Evolutionary conservation across 2,113 vertebrate species (phyloP), one percentile per base, ranked within the genome.

Genomic region (Tichodroma muraria): DNA sequence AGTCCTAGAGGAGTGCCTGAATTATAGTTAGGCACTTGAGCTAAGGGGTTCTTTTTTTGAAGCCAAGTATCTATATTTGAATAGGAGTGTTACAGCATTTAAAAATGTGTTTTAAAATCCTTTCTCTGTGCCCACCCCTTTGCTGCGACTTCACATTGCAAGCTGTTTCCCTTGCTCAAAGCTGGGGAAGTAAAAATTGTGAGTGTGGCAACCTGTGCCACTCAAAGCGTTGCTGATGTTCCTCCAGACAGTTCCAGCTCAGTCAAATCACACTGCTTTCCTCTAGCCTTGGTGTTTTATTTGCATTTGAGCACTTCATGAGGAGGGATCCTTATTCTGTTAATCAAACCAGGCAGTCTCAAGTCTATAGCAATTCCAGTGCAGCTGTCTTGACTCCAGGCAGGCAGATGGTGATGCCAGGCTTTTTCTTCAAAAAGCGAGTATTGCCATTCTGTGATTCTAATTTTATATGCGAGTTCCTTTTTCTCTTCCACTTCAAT

Each of bases 181-280:
- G 30, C 31, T 57, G 54, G 21, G 30, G 18, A 93, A 65, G 45
- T 30, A 68, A 60, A 72, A 77, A 60, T 53, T 20, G 22, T 3
- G 12, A 83, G 15, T 18, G 31, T 33, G 61, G 45, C 45, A 80
- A 15, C 31, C 30, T 68, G n/a, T 73, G 30, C 37, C 2, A 0
- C 22, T 75, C 63, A 6, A 31, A 71, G 20, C 0, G 0, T 5
- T 0, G 0, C 30, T 83, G 44, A 15, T 65, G 19, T 47, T 61
- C 37, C 37, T 94, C 31, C 60, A 61, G 64, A 8, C 40, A 66
- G 11, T 78, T 89, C 13, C 30, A 20, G 42, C 42, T 73, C 24
- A n/a, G n/a, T 40, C 28, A 61, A 33, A 38, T 61, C 64, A 17
- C 42, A 3, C 3, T 66, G 54, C 37, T 78, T 80, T 73, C 28